Percentiles rank a stretch among this genome's conserved stretches.
These are phyloP conservation scores for Azorinus chamasolen DNA, from an alignment of 2,888 invertebrate species.

Conservation along the genomic window DNA sequence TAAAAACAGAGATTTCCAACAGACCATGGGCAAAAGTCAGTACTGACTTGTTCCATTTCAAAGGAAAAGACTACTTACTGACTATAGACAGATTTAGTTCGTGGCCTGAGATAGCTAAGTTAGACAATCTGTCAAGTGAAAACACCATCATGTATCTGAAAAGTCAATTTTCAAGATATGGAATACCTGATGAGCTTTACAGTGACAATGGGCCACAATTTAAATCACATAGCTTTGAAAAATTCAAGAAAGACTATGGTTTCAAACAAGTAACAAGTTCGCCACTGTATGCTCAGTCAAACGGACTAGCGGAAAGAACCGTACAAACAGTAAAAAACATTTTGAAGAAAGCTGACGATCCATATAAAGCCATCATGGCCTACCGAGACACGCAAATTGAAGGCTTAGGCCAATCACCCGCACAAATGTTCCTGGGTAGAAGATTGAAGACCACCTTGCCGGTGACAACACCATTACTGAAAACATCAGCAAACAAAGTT, in stretches of 20 bases:
- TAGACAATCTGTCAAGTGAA: conserved; percentile 8
- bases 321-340: conserved; percentile 20
- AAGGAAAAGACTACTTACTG: conserved; percentile 33
- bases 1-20: conserved; percentile 39
- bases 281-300: conserved; percentile 16
- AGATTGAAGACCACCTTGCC: conserved; percentile 25
- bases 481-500: not conserved
- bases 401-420: not conserved
- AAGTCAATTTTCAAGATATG: conserved; percentile 27
- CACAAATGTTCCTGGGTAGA: conserved; percentile 15
- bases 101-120: conserved; percentile 44
- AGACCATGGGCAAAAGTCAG: conserved; percentile 47
- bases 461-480: conserved; percentile 23
- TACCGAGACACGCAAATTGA: conserved; percentile 1
- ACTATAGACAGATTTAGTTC: conserved; percentile 40
- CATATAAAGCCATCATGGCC: conserved; percentile 8
- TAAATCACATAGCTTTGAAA: not conserved
- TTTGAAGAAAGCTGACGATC: conserved; percentile 19
- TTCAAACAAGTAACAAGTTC: conserved; percentile 17
- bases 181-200: conserved; percentile 16
- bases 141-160: conserved; percentile 4
- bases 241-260: conserved; percentile 1
- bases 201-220: conserved; percentile 24
- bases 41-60: conserved; percentile 43
- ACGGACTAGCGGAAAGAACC: conserved; percentile 11